Conservation (phyloP, 2,797 vertebrate species). For the Lacerta bilineata region DNA sequence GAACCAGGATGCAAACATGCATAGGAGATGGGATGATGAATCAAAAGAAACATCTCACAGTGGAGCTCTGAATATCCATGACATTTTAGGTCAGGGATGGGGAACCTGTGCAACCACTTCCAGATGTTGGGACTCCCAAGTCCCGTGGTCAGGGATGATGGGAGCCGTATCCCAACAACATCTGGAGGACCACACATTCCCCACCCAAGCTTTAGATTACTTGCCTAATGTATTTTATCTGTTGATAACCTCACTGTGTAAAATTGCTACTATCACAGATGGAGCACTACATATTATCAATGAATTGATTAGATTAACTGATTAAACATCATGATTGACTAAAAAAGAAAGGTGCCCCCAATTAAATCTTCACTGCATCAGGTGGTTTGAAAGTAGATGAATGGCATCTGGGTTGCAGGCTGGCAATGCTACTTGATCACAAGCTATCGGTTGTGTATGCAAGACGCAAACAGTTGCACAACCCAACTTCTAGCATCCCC, state of each 20-base stretch:
- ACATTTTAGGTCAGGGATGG: neutral
- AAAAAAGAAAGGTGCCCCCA: neutral
- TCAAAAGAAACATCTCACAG: neutral
- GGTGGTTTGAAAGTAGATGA: neutral
- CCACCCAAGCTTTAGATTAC: neutral
- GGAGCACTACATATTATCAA: neutral
- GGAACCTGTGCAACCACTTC: too few relatives aligned
- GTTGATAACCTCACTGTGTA: conserved; percentile 12
- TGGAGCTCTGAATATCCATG: conserved; percentile 16
- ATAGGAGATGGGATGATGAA: neutral
- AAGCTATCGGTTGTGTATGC: neutral
- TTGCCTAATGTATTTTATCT: neutral
- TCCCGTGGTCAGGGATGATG: neutral
- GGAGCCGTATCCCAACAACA: too few relatives aligned
- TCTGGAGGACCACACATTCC: too few relatives aligned
- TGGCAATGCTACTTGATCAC: neutral
- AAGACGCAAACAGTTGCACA: neutral
- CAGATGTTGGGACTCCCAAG: too few relatives aligned
- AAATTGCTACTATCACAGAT: neutral
- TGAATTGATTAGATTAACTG: conserved; percentile 24
- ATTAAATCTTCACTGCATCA: neutral
- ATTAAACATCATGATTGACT: conserved; percentile 6
- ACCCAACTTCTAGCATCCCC: neutral
- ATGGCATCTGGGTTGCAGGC: neutral
- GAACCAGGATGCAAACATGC: neutral